Evolutionary conservation across 2,888 invertebrate genomes (phyloP), one percentile per base, ranked within the genome.

Genomic region (Steromphala cineraria): DNA sequence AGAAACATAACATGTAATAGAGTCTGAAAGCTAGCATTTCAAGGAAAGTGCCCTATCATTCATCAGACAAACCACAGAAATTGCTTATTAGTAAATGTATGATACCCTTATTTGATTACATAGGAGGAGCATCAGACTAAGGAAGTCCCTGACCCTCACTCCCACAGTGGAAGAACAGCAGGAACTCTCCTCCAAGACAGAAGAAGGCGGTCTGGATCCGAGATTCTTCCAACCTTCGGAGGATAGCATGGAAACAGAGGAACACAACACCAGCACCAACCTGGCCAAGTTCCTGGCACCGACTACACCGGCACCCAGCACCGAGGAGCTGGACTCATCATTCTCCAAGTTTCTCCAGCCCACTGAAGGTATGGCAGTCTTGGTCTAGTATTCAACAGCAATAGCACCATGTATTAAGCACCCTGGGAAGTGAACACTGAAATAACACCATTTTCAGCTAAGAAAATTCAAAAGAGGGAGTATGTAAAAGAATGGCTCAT

Each of bases 81-180:
- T 46, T 46, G 13, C 46, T 8, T 13, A 46, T 46, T 46, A 10
- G 46, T 46, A 46, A 13, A 46, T 46, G 46, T 46, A 10, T 46
- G 46, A 46, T 46, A 46, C 13, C 13, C 10, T 10, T 10, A 28
- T 21, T 13, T 46, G 7, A 52, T 40, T 31, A 53, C 1, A 71
- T 28, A 83, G 83, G 71, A 79, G 83, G 77, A 81, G 81, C 52
- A 67, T 78, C 28, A 75, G 81, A 31, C 24, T 67, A 5, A 75
- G 83, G 40, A 83, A 80, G 46, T 83, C 83, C 21, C 53, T 81
- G 52, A 79, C 67, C 13, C 78, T 81, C 53, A 28, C 19, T 13
- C 40, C 71, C 0, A 46, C 46, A 5, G 71, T 71, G 31, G 36
- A 36, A 0, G 62, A 62, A 13, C 24, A 62, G 17, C 62, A 13